Evolutionary conservation across 2,888 invertebrate species (phyloP), one percentile per base, ranked within the genome.

Genomic region (Phalera bucephala): DNA sequence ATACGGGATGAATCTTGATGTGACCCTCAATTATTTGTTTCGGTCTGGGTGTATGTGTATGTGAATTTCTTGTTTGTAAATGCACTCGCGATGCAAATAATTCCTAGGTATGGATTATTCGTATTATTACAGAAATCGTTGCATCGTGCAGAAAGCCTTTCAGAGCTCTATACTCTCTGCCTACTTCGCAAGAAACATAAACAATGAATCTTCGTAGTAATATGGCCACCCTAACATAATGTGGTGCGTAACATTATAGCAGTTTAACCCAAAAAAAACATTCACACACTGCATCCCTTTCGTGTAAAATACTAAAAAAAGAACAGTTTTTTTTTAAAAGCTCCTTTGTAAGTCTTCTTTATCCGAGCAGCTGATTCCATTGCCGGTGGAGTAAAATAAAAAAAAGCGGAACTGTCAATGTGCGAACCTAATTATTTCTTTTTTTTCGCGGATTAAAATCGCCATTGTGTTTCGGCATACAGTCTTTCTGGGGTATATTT

Each of bases 281-380:
- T 26, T 31, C 20, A 42, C 40, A 44, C 40, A 33, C 52, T 40
- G 51, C 62, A 66, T 66, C 68, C 65, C 66, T 67, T 67, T 67
- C 48, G 45, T 38, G 35, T 38, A 51, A 47, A 39, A 40, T 31
- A 21, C 29, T 35, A 37, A 35, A 58, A 64, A 65, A 59, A 57
- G 49, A 55, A 34, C 17, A 6, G 3, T 17, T n/a, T 17, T 33
- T 52, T 40, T 45, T 59, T 54, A 66, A 67, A 65, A 53, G 42
- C 43, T 53, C 58, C 20, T 59, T 69, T 72, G 72, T 69, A 30
- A 39, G 50, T 47, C 48, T 50, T 46, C 52, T 50, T 52, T 45
- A 31, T 3, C 17, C 17, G 17, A 8, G 47, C 71, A 71, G 71
- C 71, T 71, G 71, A 71, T 63, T 60, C 66, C 44, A 37, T 46